A percentile compares a stretch with the other conserved stretches of the same genome.
phyloP scores from a whole-genome alignment of 2,888 invertebrate genomes.

The Megalurothrips usitatus region DNA sequence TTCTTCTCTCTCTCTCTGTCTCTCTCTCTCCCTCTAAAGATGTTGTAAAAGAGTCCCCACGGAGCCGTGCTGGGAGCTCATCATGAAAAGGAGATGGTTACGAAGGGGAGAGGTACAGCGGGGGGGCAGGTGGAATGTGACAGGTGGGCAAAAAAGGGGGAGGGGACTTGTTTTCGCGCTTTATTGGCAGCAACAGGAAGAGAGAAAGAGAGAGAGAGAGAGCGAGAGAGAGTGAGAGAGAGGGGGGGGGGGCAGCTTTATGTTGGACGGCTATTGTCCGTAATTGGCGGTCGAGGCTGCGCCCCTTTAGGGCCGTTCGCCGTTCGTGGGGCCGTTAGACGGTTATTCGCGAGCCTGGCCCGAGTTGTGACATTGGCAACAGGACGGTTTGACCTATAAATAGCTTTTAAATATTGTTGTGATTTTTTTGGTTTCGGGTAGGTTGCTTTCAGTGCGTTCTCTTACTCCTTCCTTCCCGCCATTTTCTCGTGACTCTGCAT shows the following conservation, averaged over 20 bases:
- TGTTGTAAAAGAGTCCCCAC: not conserved
- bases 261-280: not conserved
- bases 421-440: too few relatives aligned
- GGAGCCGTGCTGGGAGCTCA: conserved; percentile 15
- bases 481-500: too few relatives aligned
- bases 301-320: too few relatives aligned
- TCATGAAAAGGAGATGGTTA: not conserved
- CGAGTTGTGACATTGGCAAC: too few relatives aligned
- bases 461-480: too few relatives aligned
- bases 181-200: conserved; percentile 21
- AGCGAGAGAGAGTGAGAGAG: too few relatives aligned
- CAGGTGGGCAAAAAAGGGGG: not conserved
- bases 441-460: too few relatives aligned
- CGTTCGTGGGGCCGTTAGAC: too few relatives aligned
- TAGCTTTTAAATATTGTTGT: too few relatives aligned
- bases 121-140: not conserved
- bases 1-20: not conserved
- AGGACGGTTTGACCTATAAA: too few relatives aligned
- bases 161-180: not conserved
- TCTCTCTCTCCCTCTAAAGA: not conserved
- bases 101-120: not conserved
- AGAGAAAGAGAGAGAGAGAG: too few relatives aligned
- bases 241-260: not conserved
- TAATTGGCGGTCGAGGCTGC: not conserved
- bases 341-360: too few relatives aligned